Base-by-base conservation (phyloP, 2,113 vertebrate genomes). In the Willisornis vidua region DNA sequence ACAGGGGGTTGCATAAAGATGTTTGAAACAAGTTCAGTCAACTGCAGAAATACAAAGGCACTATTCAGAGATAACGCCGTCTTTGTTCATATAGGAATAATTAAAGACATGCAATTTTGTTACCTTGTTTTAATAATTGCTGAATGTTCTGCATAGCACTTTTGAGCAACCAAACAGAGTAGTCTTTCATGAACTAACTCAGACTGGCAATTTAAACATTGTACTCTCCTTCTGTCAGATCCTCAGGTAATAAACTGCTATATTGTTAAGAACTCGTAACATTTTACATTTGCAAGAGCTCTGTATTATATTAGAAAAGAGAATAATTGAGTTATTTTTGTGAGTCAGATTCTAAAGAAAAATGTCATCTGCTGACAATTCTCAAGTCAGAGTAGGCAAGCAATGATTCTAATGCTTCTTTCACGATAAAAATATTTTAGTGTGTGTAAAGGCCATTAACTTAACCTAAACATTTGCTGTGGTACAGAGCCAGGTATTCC, bases 71-170 rank as follows among this genome's bases (percentile, higher is more conserved):
- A 70, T 93, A 96, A 91, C 58, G 0, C 75, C 67, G 55, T 61
- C 91, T 96, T 94, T 96, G 89, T 96, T 95, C 88, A 62, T 96
- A 86, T 94, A 95, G 76, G 68, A 97, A 94, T 96, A 97, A 97
- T 97, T 96, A 97, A 97, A 97, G 87, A 82, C 75, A 76, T 87
- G 84, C 61, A 81, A 51, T 97, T 95, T 94, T 94, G 77, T 87
- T 97, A 97, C 96, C 94, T 97, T 95, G 86, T 82, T 97, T 94
- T 95, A 96, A 93, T 91, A 93, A 94, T 94, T 97, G 82, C 94
- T 88, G 81, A 55, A 54, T 45, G 57, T 90, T 97, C 90, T 95
- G 83, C 58, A 70, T 87, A 79, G 48, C 71, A 84, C 58, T 94
- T 94, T 80, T 91, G 83, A 92, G 80, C 31, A 75, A 68, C 58